Evolutionary conservation across 2,888 invertebrate species (phyloP).

Genomic region (Deilephila elpenor): DNA sequence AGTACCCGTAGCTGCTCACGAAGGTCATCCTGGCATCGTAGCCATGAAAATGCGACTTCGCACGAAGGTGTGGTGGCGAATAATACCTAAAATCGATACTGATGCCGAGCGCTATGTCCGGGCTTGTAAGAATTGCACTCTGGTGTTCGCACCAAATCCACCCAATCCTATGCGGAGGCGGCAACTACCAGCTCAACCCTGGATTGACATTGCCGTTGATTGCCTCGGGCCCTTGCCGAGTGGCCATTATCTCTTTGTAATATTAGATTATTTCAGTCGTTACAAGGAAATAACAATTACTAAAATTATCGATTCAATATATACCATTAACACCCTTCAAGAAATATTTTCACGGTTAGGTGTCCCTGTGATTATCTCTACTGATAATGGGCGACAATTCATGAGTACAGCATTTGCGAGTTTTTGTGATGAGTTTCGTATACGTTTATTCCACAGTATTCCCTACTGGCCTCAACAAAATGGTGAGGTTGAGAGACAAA

Average conservation of each 20-base stretch:
- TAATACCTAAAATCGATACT: conserved; percentile 2
- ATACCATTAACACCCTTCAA: conserved; percentile 37
- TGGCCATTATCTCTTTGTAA: neutral
- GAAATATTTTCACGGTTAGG: conserved; percentile 43
- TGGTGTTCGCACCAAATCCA: neutral
- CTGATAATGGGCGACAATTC: conserved; percentile 44
- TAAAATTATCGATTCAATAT: conserved; percentile 29
- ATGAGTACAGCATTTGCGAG: conserved; percentile 39
- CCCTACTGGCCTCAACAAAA: conserved; percentile 48
- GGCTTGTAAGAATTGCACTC: neutral
- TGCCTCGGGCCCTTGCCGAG: neutral
- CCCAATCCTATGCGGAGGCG: neutral
- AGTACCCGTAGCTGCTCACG: neutral
- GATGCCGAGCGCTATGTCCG: neutral
- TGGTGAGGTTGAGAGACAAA: conserved; percentile 46
- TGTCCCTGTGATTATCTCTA: neutral
- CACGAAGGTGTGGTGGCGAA: neutral
- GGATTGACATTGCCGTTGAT: neutral
- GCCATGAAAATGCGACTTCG: neutral
- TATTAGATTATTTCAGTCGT: neutral
- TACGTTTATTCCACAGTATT: conserved; percentile 38
- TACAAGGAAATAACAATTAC: conserved; percentile 38
- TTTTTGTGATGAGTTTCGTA: conserved; percentile 30
- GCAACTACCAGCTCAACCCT: neutral
- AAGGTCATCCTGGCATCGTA: neutral